Evolutionary conservation across 2,888 invertebrate genomes (phyloP), one percentile per base, ranked within the genome.

Genomic region (Lasioglossum vierecki): DNA sequence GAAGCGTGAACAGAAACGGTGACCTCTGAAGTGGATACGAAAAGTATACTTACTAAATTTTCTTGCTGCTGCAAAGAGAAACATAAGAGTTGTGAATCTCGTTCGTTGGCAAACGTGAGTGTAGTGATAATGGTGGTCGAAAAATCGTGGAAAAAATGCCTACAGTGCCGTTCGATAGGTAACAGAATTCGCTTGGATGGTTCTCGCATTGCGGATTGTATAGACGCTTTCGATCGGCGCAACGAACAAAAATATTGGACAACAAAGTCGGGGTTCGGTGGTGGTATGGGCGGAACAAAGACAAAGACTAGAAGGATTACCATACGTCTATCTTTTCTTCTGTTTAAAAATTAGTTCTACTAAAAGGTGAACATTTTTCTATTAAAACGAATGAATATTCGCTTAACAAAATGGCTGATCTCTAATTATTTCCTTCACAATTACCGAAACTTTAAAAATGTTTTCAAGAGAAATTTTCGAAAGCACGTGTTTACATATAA

Each of bases 41-140:
- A 93, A 93, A 87, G 83, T 91, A 94, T 96, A 96, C 97, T 96
- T 96, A 97, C 97, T 96, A 97, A 95, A 94, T 96, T 96, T 93
- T 96, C 96, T 95, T 96, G 96, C 93, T 96, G 96, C 96, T 97
- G 96, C 95, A 96, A 96, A 93, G 86, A 93, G 88, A 93, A 94
- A 93, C 90, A 94, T 91, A 92, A 91, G 76, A 83, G 75, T 86
- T 86, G 85, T 90, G 77, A 90, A 88, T 90, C 82, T 88, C 73
- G 80, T 71, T 70, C 60, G 35, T 76, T 63, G 76, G 60, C 78
- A 73, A 66, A 80, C 71, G 46, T 68, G 74, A 66, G 71, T 71
- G 66, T 30, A 60, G 15, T 60, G 66, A 73, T 4, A 49, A 72
- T 53, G 41, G 80, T 41, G 74, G 44, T n/a, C 13, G 41, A n/a